Conservation (phyloP, 2,113 vertebrate genomes). For the Procavia capensis region DNA sequence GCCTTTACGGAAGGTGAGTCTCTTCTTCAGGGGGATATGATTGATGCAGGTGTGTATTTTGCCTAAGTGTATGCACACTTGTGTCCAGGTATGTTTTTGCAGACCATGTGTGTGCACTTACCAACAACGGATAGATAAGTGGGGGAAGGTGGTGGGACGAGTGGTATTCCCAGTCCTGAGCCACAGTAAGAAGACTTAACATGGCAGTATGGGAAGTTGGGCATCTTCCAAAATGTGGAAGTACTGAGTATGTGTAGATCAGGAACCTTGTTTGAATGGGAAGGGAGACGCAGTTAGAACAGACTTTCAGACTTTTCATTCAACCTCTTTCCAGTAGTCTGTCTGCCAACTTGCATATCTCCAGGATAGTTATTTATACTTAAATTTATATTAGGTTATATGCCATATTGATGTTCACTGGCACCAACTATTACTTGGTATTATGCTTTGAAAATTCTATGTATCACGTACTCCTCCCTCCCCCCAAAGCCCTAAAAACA, state of each 20-base stretch:
- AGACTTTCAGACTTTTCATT: constrained; percentile 1
- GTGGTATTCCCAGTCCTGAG: neutral
- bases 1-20: constrained; percentile 44
- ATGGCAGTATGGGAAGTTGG: neutral
- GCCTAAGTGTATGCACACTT: fast-evolving
- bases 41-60: neutral
- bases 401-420: neutral
- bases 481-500: too few species aligned
- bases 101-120: neutral
- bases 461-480: neutral
- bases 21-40: neutral
- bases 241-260: neutral
- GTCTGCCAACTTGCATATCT: neutral
- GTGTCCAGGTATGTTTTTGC: neutral
- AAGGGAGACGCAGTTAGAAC: neutral
- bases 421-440: neutral
- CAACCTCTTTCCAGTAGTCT: neutral
- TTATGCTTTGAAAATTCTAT: neutral
- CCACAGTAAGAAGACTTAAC: neutral
- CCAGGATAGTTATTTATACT: neutral
- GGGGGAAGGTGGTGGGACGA: neutral
- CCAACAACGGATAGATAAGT: neutral
- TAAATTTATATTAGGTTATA: neutral
- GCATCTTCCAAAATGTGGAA: too few species aligned
- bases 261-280: neutral